Evolutionary conservation across 2,113 vertebrate species (phyloP).

Genomic region (Scortum barcoo): DNA sequence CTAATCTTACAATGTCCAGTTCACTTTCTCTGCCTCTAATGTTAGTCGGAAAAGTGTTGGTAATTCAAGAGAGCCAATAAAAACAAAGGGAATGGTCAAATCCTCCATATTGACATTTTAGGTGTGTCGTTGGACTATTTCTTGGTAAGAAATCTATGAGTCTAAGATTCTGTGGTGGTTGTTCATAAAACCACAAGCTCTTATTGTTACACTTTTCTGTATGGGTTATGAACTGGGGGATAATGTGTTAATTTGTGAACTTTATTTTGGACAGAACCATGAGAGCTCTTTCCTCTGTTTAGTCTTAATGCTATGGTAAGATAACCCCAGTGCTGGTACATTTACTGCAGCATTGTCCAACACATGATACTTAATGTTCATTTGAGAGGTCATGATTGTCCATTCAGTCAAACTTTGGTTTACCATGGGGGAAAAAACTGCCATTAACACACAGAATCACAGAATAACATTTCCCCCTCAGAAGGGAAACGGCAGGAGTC

Average conservation of each 20-base stretch:
- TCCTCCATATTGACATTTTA: too few relatives aligned
- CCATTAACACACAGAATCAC: neutral
- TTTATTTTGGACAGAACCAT: neutral
- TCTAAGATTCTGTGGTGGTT: neutral
- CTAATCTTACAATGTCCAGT: too few relatives aligned
- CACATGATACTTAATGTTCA: neutral
- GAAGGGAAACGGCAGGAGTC: constrained; percentile 25
- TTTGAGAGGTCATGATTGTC: neutral
- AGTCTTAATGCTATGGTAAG: neutral
- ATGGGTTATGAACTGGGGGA: neutral
- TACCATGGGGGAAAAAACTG: neutral
- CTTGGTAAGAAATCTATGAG: too few relatives aligned
- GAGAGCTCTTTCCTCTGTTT: too few relatives aligned
- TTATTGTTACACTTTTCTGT: neutral
- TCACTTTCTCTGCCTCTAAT: too few relatives aligned
- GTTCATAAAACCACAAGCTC: neutral
- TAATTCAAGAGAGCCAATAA: too few relatives aligned
- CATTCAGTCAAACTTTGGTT: neutral
- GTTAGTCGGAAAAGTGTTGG: too few relatives aligned
- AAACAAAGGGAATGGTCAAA: too few relatives aligned
- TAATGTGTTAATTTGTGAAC: neutral
- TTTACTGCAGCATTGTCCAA: neutral
- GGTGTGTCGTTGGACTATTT: too few relatives aligned
- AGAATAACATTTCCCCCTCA: constrained; percentile 11
- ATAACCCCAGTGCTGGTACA: neutral